phyloP scores from a whole-genome alignment of 1,140 invertebrate genomes.

The Riptortus pedestris region DNA sequence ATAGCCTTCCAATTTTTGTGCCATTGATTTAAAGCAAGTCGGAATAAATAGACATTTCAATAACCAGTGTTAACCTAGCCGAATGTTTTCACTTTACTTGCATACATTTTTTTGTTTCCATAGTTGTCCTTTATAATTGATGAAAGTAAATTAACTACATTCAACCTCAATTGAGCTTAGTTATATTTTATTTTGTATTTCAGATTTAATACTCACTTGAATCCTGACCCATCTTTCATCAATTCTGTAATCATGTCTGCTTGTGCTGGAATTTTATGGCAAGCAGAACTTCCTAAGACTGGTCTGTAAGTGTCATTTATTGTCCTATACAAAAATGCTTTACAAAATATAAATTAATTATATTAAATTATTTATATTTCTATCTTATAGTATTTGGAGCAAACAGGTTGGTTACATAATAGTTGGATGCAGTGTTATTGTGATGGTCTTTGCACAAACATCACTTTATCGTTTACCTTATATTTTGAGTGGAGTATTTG shows the following conservation, averaged over 20 bases:
- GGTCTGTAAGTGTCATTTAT: slow-evolving; percentile 34
- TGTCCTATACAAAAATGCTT: slow-evolving; percentile 35
- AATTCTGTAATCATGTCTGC: slow-evolving; percentile 37
- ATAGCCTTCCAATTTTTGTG: too few relatives aligned
- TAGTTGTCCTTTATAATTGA: too few relatives aligned
- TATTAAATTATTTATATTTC: background rate
- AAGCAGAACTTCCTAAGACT: slow-evolving; percentile 35
- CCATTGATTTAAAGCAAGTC: too few relatives aligned
- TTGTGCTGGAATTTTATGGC: slow-evolving; percentile 36
- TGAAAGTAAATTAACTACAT: too few relatives aligned
- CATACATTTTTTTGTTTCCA: too few relatives aligned
- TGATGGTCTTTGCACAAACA: slow-evolving; percentile 26
- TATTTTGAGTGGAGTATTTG: slow-evolving; percentile 32
- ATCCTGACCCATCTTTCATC: slow-evolving; percentile 36
- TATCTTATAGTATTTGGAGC: slow-evolving; percentile 32
- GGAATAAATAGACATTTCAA: too few relatives aligned
- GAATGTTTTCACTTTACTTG: too few relatives aligned
- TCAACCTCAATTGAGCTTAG: too few relatives aligned
- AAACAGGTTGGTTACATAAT: slow-evolving; percentile 20
- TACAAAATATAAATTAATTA: background rate
- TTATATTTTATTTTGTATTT: too few relatives aligned
- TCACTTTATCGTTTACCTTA: slow-evolving; percentile 39
- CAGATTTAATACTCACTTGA: slow-evolving; percentile 37
- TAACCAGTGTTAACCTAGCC: too few relatives aligned
- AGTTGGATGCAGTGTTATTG: slow-evolving; percentile 16